These are phyloP conservation scores for Echinops telfairi DNA, from an alignment of 2,113 vertebrate genomes.

Conservation along the genomic window DNA sequence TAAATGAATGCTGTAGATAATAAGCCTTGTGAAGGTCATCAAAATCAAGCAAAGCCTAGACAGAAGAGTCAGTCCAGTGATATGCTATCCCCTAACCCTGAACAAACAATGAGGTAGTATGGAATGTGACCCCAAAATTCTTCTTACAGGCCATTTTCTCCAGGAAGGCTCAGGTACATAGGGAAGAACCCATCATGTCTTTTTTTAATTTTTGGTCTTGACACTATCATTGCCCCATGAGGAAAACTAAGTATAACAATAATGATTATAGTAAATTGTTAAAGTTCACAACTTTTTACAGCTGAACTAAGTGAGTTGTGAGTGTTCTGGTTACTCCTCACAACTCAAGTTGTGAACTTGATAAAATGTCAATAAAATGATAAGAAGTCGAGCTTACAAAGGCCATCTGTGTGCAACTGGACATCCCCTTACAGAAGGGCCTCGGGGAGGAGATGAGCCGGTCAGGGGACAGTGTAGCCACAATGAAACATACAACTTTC, in stretches of 20 bases:
- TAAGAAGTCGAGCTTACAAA: not conserved
- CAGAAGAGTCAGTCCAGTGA: not conserved
- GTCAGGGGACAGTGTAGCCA: too few relatives aligned
- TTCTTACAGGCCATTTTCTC: too few relatives aligned
- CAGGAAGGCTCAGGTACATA: not conserved
- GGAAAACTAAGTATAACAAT: not conserved
- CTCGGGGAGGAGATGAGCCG: too few relatives aligned
- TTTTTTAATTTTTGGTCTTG: not conserved
- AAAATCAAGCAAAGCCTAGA: not conserved
- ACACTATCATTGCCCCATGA: not conserved
- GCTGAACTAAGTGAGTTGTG: not conserved
- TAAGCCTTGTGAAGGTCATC: not conserved
- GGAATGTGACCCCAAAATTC: not conserved
- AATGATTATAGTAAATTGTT: not conserved
- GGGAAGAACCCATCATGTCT: not conserved
- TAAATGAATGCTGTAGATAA: conserved; percentile 19
- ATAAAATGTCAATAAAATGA: too few relatives aligned
- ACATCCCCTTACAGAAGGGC: too few relatives aligned
- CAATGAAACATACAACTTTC: too few relatives aligned
- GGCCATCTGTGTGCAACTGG: too few relatives aligned
- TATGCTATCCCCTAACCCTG: rapidly evolving
- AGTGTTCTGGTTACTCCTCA: not conserved
- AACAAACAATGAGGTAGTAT: rapidly evolving
- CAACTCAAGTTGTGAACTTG: not conserved
- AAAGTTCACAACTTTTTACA: conserved; percentile 12